A percentile compares a stretch with the other conserved stretches of the same genome.
Evolutionary conservation across 2,888 invertebrate species (phyloP).

Genomic region (Drosophila meridiana): DNA sequence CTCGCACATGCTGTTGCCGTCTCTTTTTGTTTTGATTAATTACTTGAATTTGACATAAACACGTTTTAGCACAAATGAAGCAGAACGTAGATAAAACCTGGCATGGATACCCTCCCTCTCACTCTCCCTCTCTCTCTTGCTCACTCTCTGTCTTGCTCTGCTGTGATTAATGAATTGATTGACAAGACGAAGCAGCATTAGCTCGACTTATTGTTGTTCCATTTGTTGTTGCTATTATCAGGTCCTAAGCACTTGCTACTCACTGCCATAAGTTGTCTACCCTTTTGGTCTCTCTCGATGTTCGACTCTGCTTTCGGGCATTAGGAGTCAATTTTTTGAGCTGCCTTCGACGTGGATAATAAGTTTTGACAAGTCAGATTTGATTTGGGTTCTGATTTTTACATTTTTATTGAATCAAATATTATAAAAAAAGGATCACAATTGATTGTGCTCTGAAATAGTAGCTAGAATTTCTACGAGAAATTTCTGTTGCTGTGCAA

Average conservation of each 20-base stretch:
- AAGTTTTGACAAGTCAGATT: constrained; percentile 12
- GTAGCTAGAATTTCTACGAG: neutral
- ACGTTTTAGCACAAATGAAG: constrained; percentile 74
- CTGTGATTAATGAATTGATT: constrained; percentile 69
- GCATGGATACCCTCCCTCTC: neutral
- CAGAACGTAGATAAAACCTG: constrained; percentile 63
- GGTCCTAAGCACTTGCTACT: constrained; percentile 57
- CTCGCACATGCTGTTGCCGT: constrained; percentile 1
- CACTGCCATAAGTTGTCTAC: neutral
- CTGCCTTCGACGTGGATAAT: constrained; percentile 2
- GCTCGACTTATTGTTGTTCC: constrained; percentile 24
- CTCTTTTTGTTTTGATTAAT: constrained; percentile 64
- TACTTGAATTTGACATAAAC: constrained; percentile 67
- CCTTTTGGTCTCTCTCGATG: constrained; percentile 2
- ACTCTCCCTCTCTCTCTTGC: neutral
- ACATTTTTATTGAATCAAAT: neutral
- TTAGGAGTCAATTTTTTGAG: constrained; percentile 19
- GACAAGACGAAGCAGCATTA: constrained; percentile 44
- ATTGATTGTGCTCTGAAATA: neutral
- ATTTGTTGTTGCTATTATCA: constrained; percentile 42
- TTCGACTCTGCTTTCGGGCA: constrained; percentile 61
- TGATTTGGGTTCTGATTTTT: constrained; percentile 1
- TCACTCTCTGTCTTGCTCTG: neutral
- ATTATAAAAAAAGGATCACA: neutral
- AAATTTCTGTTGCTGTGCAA: neutral